A percentile compares a stretch with the other conserved stretches of the same genome.
Evolutionary conservation across 2,113 vertebrate species (phyloP).

Genomic region (Hydrolagus affinis): DNA sequence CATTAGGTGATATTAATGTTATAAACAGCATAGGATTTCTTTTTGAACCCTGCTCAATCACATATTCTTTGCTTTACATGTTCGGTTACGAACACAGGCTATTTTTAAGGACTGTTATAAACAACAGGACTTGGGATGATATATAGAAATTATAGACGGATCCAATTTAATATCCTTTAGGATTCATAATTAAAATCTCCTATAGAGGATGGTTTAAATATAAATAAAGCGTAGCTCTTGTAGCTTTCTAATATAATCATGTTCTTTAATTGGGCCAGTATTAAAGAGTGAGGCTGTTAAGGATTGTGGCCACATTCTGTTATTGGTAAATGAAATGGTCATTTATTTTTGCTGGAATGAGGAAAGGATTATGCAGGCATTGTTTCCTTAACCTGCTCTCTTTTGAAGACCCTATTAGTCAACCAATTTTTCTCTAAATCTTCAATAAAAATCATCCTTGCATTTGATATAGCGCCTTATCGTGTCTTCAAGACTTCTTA

Average conservation of each 20-base stretch:
- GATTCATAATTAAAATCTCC: background rate
- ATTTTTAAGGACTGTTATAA: no score
- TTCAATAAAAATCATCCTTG: no score
- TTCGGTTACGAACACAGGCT: background rate
- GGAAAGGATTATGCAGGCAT: no score
- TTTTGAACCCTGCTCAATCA: background rate
- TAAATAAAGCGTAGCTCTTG: background rate
- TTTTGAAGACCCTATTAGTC: no score
- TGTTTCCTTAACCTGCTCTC: no score
- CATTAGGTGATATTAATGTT: background rate
- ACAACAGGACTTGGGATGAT: no score
- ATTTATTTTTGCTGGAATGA: no score
- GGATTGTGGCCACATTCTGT: background rate
- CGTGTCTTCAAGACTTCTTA: no score
- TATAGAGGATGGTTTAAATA: background rate
- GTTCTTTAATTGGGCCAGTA: background rate
- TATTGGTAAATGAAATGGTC: background rate
- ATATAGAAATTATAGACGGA: no score
- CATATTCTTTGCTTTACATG: background rate
- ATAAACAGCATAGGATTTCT: background rate
- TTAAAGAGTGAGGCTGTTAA: background rate
- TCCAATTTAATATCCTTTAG: background rate
- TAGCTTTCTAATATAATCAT: background rate
- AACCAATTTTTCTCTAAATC: no score
- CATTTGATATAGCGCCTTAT: no score